These are phyloP conservation scores for Amniataba percoides DNA, from an alignment of 2,797 vertebrate species.

Conservation along the genomic window DNA sequence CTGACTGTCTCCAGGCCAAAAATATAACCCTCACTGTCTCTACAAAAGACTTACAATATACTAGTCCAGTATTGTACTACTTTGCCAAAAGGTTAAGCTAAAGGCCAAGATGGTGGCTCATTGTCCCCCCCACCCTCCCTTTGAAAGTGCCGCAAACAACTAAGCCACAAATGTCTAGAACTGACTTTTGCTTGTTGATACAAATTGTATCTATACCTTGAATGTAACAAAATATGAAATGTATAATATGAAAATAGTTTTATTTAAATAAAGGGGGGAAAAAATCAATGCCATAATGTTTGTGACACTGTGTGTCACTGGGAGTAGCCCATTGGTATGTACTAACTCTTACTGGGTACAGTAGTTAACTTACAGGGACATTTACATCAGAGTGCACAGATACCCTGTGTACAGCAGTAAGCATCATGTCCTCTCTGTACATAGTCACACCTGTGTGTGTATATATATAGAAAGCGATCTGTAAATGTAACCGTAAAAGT, in stretches of 20 bases:
- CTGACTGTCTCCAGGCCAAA: conserved; percentile 42
- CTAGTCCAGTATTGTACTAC: conserved; percentile 19
- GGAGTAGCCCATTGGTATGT: conserved; percentile 94
- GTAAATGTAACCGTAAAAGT: conserved; percentile 66
- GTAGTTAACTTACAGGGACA: conserved; percentile 91
- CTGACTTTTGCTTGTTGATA: conserved; percentile 99
- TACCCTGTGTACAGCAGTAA: conserved; percentile 84
- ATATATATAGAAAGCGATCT: conserved; percentile 55
- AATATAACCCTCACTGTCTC: conserved; percentile 12
- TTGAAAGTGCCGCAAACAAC: conserved; percentile 87
- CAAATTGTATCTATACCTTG: conserved; percentile 99
- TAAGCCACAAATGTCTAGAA: conserved; percentile 98
- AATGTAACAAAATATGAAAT: conserved; percentile 96
- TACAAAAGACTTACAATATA: conserved; percentile 14
- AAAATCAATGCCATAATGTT: conserved; percentile 89
- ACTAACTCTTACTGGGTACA: conserved; percentile 93
- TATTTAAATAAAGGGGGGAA: conserved; percentile 83
- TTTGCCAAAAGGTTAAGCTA: conserved; percentile 31
- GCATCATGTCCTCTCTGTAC: conserved; percentile 82
- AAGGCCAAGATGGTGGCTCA: conserved; percentile 33
- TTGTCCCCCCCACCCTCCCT: conserved; percentile 57
- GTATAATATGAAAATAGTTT: conserved; percentile 90
- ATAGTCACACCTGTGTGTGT: conserved; percentile 67
- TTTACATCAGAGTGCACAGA: conserved; percentile 83
- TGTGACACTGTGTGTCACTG: conserved; percentile 99